Base-by-base conservation (phyloP, 2,888 invertebrate species). In the Merodon equestris region DNA sequence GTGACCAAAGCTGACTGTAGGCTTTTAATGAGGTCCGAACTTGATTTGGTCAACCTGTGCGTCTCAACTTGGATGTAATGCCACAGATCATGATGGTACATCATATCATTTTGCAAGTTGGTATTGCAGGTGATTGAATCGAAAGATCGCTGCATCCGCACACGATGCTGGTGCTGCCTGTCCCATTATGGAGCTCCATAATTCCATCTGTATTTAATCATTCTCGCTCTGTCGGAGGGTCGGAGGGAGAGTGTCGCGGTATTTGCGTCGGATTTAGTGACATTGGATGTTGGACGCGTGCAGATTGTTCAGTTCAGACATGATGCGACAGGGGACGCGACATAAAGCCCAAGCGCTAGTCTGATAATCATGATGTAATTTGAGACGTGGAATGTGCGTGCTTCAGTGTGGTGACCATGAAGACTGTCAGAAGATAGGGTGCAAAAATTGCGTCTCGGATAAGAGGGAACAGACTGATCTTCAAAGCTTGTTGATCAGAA, bases 71-170 rank as follows among this genome's bases (percentile, higher is more conserved):
- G 54, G 60, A n/a, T n/a, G 38, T 66, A 66, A 66, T 72, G 56
- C 58, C 54, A 45, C 50, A 42, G 50, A 76, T 76, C 76, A 56
- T 61, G 67, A 77, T 67, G 63, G 42, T 58, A 47, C 63, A 57
- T 63, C 57, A 58, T 13, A 53, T 54, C n/a, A 66, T 70, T 77
- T 48, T 13, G 53, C 40, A 40, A 40, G n/a, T 40, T 2, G 27
- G 27, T 27, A 27, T 4, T 27, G 27, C 61, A 56, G 66, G 72
- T 61, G 76, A 72, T 60, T 60, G 63, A 67, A 19, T 53, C 27
- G 63, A 73, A 67, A 73, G 77, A 77, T 77, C 73, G 63, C 48
- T 73, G 61, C 73, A 63, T 73, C 67, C 64, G 71, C 48, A 14
- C 18, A 47, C 36, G 19, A 51, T 34, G 54, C n/a, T 27, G 27